phyloP scores from a whole-genome alignment of 2,888 invertebrate species.

The Mesopsocus fuscifrons region DNA sequence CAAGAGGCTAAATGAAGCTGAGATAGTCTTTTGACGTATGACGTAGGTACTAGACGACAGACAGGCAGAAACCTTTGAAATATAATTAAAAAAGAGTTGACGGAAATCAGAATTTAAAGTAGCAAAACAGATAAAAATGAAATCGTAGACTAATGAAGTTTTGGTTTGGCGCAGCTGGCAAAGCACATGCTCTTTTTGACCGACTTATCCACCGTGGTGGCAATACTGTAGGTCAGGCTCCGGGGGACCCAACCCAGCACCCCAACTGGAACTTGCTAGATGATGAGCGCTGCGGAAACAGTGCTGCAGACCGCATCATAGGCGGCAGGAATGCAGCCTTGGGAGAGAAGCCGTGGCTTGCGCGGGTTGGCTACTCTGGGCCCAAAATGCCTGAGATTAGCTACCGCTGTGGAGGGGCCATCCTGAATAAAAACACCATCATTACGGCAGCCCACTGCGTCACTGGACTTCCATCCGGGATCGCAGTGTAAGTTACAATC shows the following conservation, averaged over 20 bases:
- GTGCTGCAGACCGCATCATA: slow-evolving; percentile 36
- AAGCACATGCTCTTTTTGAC: too few species aligned
- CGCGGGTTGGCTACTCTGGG: slow-evolving; percentile 31
- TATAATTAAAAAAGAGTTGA: too few species aligned
- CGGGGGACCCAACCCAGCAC: slow-evolving; percentile 22
- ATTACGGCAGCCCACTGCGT: slow-evolving; percentile 40
- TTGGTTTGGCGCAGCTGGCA: too few species aligned
- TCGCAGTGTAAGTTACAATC: slow-evolving; percentile 14
- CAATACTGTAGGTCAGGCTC: too few species aligned
- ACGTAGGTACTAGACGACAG: too few species aligned
- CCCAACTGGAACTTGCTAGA: slow-evolving; percentile 30
- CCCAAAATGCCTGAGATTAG: slow-evolving; percentile 16
- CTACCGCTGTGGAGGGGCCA: slow-evolving; percentile 29
- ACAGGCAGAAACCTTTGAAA: too few species aligned
- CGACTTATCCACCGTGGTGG: too few species aligned
- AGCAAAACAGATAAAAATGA: too few species aligned
- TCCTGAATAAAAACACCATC: slow-evolving; percentile 33
- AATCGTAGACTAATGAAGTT: too few species aligned
- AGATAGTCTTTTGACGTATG: too few species aligned
- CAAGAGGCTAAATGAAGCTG: too few species aligned
- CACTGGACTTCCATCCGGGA: slow-evolving; percentile 19
- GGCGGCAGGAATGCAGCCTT: slow-evolving; percentile 37
- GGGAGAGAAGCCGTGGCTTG: slow-evolving; percentile 44
- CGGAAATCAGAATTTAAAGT: too few species aligned
- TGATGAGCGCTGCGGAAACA: slow-evolving; percentile 31